Base-by-base conservation (phyloP, 2,797 vertebrate species). In the Coracias cyanogaster region DNA sequence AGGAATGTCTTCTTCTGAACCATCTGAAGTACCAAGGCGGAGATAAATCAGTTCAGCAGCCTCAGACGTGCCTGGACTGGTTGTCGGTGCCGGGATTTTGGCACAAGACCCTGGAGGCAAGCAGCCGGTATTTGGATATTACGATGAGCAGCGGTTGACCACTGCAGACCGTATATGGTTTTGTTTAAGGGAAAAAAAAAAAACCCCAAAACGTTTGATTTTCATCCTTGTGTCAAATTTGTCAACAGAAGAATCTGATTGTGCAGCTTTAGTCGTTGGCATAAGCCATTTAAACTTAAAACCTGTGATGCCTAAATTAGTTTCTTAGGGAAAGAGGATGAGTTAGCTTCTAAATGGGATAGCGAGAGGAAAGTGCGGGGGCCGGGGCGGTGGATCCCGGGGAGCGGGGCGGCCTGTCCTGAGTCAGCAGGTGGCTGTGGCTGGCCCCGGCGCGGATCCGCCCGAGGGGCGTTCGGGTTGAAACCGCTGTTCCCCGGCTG, bases 241-340 rank as follows among this genome's bases (percentile, higher is more conserved):
- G 78, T 89, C 48, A 28, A 49, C 66, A 72, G 49, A 61, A 89
- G 77, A 80, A 60, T 78, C 57, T 87, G 77, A 90, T 76, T 37
- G 83, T 86, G 54, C 69, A 78, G 89, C 92, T 94, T 92, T 71
- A 76, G 69, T 71, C 9, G 0, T 39, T 69, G 77, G 78, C 71
- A 20, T 89, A 91, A 94, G 84, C 88, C 82, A 87, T 86, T 94
- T 95, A 85, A 94, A 89, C 71, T 74, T 91, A 82, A 89, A 94
- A 92, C 73, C 91, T 93, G 91, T 37, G 93, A 46, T 62, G 73
- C 80, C 60, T 71, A 41, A 86, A 80, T 91, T 96, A 74, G 73
- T 96, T 96, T 79, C 62, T 89, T 80, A 71, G 0, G 1, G 88
- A 72, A 90, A 72, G 92, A 85, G 90, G 95, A 86, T 93, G 88